These are phyloP conservation scores for Trichacis sp. DNA, from an alignment of 2,888 invertebrate species.

Conservation along the genomic window DNA sequence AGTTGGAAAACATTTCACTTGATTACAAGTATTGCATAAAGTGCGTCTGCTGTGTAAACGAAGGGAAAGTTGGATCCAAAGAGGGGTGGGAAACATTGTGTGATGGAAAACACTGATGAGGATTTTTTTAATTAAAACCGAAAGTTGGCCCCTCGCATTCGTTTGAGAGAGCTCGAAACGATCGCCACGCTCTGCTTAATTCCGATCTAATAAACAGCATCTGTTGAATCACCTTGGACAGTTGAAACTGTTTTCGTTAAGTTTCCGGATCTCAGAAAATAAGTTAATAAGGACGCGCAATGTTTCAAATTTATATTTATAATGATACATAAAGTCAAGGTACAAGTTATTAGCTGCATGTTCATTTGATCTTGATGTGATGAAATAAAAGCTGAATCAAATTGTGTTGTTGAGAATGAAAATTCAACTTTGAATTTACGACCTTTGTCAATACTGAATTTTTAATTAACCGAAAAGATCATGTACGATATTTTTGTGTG, in stretches of 20 bases:
- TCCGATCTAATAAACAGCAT: constrained; percentile 18
- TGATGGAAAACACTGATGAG: constrained; percentile 22
- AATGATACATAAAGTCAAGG: no score
- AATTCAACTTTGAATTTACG: no score
- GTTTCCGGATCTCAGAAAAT: not conserved
- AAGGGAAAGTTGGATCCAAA: not conserved
- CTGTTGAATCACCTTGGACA: constrained; percentile 22
- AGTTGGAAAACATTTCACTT: constrained; percentile 10
- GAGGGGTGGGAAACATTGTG: constrained; percentile 6
- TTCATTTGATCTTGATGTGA: no score
- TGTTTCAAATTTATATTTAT: no score
- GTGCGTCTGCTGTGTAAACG: not conserved
- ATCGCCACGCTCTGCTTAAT: constrained; percentile 14
- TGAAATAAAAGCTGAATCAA: no score
- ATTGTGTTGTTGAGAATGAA: no score
- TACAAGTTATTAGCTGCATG: no score
- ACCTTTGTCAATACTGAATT: no score
- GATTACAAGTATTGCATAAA: constrained; percentile 14
- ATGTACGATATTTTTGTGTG: no score
- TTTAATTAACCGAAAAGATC: no score
- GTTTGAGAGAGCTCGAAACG: constrained; percentile 18
- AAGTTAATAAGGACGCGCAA: no score
- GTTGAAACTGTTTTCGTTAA: constrained; percentile 16
- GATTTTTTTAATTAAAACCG: constrained; percentile 26
- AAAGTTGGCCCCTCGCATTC: constrained; percentile 22